Evolutionary conservation across 1,140 invertebrate species (phyloP), one percentile per base, ranked within the genome.

Genomic region (Oryctes rhinoceros): DNA sequence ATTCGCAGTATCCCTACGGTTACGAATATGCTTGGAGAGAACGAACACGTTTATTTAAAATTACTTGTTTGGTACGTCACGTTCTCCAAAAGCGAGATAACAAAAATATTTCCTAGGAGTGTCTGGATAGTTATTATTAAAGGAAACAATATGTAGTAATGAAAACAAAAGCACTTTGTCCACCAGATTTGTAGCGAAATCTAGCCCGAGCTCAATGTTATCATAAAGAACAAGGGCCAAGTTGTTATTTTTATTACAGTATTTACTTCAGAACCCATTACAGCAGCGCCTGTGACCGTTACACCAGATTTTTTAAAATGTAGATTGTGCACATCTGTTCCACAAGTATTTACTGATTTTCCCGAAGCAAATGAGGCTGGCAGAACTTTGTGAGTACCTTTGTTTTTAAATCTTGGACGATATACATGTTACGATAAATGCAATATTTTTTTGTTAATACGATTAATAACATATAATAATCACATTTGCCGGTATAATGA

Each of bases 151-250:
- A 53, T 53, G 49, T 53, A 53, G 4, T 53, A 53, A 53, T 53
- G 49, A 53, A 53, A 53, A 53, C 49, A 53, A 53, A 53, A 53
- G 49, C 49, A 53, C 49, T 53, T 53, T 53, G 49, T 53, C 13
- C 49, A 53, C 11, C 49, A 18, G 49, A 53, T 53, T 53, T 53
- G n/a, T 18, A 53, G 49, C 39, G 39, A 44, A 44, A 44, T 44
- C 39, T 44, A 53, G 49, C 49, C 24, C 4, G 49, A 13, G 49
- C n/a, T 53, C 49, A 15, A 53, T 53, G 49, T 53, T 53, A 53
- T 53, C 49, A 18, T 53, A 53, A 53, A 53, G 49, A 53, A 53
- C 49, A 53, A 53, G 13, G 49, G n/a, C 4, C n/a, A 53, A 53
- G 13, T 53, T 53, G 49, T 53, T 53, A 53, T 53, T 53, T 53